A percentile compares a stretch with the other conserved stretches of the same genome.
Evolutionary conservation across 2,113 vertebrate genomes (phyloP).

Genomic region (Isichthys henryi): DNA sequence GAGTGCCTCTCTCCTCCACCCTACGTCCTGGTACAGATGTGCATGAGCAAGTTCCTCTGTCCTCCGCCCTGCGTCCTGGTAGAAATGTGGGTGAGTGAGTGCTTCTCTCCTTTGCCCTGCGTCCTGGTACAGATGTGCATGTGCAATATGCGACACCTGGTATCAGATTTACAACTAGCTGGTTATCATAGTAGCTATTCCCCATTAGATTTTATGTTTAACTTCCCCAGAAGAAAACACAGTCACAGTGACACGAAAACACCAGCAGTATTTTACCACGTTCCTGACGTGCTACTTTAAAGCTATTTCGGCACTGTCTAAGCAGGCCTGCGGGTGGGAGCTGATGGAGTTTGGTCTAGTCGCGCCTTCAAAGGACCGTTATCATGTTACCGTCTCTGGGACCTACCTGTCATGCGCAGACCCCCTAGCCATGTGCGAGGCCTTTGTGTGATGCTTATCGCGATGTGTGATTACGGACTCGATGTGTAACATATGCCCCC

Average conservation of each 20-base stretch:
- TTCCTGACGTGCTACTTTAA: neutral
- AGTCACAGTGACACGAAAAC: neutral
- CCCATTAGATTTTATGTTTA: neutral
- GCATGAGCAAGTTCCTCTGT: too few species aligned
- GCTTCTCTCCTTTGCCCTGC: too few species aligned
- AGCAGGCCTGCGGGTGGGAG: neutral
- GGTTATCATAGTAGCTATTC: neutral
- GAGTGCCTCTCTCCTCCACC: too few species aligned
- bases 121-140: neutral
- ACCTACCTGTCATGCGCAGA: neutral
- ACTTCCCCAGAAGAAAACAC: neutral
- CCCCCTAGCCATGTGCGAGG: neutral
- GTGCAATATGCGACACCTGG: neutral
- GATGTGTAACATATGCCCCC: neutral
- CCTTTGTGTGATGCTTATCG: neutral
- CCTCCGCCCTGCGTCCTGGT: too few species aligned
- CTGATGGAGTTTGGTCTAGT: neutral
- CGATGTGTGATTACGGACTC: neutral
- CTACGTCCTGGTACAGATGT: neutral
- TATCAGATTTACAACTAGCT: neutral
- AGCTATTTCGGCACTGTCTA: neutral
- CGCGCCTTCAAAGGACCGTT: neutral
- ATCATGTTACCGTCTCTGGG: neutral
- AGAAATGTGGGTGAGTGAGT: neutral
- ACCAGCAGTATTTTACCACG: neutral